These are phyloP conservation scores for Geodia barretti DNA, from an alignment of 37 sponge, comb jelly and placozoan species.

Conservation along the genomic window DNA sequence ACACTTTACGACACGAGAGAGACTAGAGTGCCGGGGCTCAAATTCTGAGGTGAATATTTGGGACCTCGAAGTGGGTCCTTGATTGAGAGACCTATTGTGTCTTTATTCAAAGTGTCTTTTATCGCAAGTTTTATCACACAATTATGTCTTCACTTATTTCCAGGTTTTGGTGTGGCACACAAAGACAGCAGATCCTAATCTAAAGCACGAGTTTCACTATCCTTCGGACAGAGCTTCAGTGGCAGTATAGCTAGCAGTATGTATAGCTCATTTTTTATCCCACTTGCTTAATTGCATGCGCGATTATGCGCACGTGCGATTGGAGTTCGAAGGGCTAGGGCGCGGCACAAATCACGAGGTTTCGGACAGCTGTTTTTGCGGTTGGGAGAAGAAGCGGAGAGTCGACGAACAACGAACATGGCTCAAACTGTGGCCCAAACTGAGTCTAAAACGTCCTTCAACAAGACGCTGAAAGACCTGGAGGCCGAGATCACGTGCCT, in stretches of 20 bases:
- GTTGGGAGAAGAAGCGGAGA: too few relatives aligned
- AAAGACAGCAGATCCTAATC: conserved; percentile 25
- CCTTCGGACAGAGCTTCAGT: conserved; percentile 1
- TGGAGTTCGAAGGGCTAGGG: not conserved
- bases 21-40: conserved; percentile 47
- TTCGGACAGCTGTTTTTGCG: too few relatives aligned
- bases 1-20: conserved; percentile 19
- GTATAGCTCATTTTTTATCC: not conserved
- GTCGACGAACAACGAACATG: too few relatives aligned
- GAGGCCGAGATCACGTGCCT: conserved; percentile 38
- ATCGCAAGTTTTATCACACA: not conserved
- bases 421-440: too few relatives aligned
- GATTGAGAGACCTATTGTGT: not conserved
- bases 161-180: conserved; percentile 50
- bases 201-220: not conserved
- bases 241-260: not conserved
- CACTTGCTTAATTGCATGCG: not conserved
- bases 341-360: too few relatives aligned
- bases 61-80: not conserved
- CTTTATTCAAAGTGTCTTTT: not conserved
- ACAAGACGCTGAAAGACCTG: conserved; percentile 25
- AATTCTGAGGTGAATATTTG: not conserved
- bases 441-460: too few relatives aligned
- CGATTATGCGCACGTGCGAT: not conserved
- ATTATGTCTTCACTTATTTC: not conserved